A percentile compares a stretch with the other conserved stretches of the same genome.
Evolutionary conservation across 2,797 vertebrate species (phyloP).

Genomic region (Syngnathus rostellatus): DNA sequence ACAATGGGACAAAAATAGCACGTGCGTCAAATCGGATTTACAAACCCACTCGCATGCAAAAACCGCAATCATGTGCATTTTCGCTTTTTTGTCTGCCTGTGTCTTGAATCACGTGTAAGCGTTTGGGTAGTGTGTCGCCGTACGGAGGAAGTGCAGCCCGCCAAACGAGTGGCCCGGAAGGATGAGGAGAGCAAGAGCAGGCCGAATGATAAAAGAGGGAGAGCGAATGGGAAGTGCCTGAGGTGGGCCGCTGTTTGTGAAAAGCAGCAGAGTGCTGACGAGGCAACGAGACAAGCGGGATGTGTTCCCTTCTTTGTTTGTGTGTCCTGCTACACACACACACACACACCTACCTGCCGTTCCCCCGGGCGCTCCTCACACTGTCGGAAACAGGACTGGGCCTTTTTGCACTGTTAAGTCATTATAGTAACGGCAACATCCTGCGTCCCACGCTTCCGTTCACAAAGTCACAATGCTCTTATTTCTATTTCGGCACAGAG

Average conservation of each 20-base stretch:
- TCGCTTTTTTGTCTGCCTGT: not conserved
- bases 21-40: not conserved
- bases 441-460: constrained; percentile 19
- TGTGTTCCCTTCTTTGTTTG: constrained; percentile 10
- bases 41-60: not conserved
- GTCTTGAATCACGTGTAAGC: not conserved
- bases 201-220: constrained; percentile 26
- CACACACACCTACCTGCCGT: constrained; percentile 3
- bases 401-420: constrained; percentile 18
- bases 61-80: not conserved
- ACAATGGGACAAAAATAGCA: constrained; percentile 61
- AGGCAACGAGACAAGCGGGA: constrained; percentile 23
- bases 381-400: constrained; percentile 33
- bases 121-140: constrained; percentile 4
- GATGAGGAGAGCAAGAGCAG: constrained; percentile 23
- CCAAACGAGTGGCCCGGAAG: constrained; percentile 38
- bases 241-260: constrained; percentile 28
- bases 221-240: constrained; percentile 23
- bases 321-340: constrained; percentile 2
- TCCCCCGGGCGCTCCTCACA: constrained; percentile 15
- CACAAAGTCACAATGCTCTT: not conserved
- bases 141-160: constrained; percentile 22
- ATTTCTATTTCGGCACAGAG: not conserved
- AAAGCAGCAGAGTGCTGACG: constrained; percentile 32
- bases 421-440: constrained; percentile 26